Base-by-base conservation (phyloP, 2,113 vertebrate genomes). In the Caracal caracal region DNA sequence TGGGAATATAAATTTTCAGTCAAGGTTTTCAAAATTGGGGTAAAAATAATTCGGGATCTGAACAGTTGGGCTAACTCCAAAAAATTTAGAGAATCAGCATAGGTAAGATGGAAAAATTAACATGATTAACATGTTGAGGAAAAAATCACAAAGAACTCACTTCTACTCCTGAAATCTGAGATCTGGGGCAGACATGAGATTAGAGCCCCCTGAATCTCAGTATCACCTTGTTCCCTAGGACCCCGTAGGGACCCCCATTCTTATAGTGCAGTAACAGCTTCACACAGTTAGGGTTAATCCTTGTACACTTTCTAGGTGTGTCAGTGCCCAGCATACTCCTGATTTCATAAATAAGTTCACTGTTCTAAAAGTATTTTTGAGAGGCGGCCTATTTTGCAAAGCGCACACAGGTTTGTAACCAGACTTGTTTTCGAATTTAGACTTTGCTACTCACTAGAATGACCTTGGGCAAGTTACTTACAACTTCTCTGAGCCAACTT, bases 21-120 rank as follows among this genome's bases (percentile, higher is more conserved):
- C 6, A 43, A 73, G 10, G 9, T 83, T 86, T 93, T 76, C 63
- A 95, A 96, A 90, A 86, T 20, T 59, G 11, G 9, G 2, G 12
- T 71, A 43, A 87, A 76, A 78, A 51, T 71, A 92, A 82, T 81
- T 79, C 68, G 88, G 40, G 40, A n/a, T 84, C 59, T 90, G 79
- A 40, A 20, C 10, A 84, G 70, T 5, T 65, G 20, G 73, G 33
- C 2, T 76, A 70, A 78, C 33, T 61, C 8, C 40, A 37, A 90
- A 91, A 49, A 30, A 75, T 12, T 40, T 40, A n/a, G 40, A 85
- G 49, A 85, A 10, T 11, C 49, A 88, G 11, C 37, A 19, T 2
- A n/a, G 53, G 61, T 47, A 30, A 63, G 51, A 78, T 2, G 37
- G 59, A 26, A 49, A 80, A 49, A 61, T 61, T 30, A 68, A 78